Percentiles rank a stretch among this genome's conserved stretches.
These are phyloP conservation scores for Nomia melanderi DNA, from an alignment of 1,140 invertebrate species.

Conservation along the genomic window DNA sequence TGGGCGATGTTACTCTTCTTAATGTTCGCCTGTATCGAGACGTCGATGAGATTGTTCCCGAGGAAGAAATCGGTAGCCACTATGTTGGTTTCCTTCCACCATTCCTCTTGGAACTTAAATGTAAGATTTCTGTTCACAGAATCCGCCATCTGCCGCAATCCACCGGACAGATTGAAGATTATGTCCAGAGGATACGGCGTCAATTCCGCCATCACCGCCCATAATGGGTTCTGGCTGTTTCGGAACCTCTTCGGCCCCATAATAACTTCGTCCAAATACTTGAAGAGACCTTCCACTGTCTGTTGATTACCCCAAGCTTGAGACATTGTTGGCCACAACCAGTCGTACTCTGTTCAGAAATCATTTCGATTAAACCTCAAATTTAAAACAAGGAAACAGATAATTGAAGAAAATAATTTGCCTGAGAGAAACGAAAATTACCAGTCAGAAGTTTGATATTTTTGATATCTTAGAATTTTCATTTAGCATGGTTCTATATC, in stretches of 20 bases:
- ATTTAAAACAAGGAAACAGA: too few relatives aligned
- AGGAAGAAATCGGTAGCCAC: slow-evolving; percentile 90
- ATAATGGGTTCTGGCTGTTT: slow-evolving; percentile 82
- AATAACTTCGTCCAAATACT: slow-evolving; percentile 82
- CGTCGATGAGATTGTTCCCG: slow-evolving; percentile 87
- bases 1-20: slow-evolving; percentile 72
- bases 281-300: slow-evolving; percentile 79
- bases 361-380: not conserved
- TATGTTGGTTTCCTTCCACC: slow-evolving; percentile 86
- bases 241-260: slow-evolving; percentile 69
- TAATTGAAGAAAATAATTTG: too few relatives aligned
- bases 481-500: too few relatives aligned
- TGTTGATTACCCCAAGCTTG: slow-evolving; percentile 87
- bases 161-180: slow-evolving; percentile 83
- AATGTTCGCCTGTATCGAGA: slow-evolving; percentile 84
- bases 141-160: slow-evolving; percentile 86
- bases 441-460: too few relatives aligned
- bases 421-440: too few relatives aligned
- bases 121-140: slow-evolving; percentile 86
- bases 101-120: slow-evolving; percentile 84
- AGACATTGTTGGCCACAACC: slow-evolving; percentile 87
- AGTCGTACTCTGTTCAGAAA: slow-evolving; percentile 82
- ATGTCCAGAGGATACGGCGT: slow-evolving; percentile 87
- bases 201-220: slow-evolving; percentile 91
- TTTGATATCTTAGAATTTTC: too few relatives aligned